phyloP scores from a whole-genome alignment of 2,113 vertebrate species.

The Myrmecophaga tridactyla region DNA sequence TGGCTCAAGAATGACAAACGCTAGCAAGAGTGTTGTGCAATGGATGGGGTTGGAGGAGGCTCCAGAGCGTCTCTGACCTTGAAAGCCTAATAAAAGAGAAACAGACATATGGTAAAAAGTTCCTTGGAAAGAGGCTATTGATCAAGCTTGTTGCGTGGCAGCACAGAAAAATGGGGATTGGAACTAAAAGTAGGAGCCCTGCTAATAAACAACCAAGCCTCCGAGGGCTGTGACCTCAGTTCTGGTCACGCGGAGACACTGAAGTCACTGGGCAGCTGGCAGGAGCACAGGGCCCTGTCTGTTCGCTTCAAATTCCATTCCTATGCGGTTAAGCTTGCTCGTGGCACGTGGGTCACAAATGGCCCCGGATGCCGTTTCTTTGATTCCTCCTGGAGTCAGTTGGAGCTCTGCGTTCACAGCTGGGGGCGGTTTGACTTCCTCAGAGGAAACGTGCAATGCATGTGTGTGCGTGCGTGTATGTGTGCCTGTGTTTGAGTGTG shows the following conservation, averaged over 20 bases:
- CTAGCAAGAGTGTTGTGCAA: not conserved
- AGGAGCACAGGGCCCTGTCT: conserved; percentile 58
- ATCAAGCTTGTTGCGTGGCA: not conserved
- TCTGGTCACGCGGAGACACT: not conserved
- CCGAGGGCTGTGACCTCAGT: not conserved
- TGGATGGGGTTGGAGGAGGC: not conserved
- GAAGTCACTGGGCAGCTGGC: conserved; percentile 34
- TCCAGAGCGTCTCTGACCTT: not conserved
- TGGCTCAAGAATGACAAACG: not conserved
- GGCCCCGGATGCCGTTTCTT: not conserved
- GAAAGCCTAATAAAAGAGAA: not conserved
- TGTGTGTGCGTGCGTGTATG: not conserved
- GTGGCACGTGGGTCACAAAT: conserved; percentile 37
- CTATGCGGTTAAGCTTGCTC: conserved; percentile 37
- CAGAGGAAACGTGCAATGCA: not conserved
- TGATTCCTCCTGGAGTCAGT: conserved; percentile 16
- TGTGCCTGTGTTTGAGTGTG: not conserved
- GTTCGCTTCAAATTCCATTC: conserved; percentile 69
- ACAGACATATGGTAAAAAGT: not conserved
- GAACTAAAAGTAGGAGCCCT: not conserved
- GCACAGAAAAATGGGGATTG: not conserved
- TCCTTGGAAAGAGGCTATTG: not conserved
- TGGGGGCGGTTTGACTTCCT: conserved; percentile 6
- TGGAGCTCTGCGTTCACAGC: not conserved
- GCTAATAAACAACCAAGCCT: not conserved